Base-by-base conservation (phyloP, 2,888 invertebrate genomes). In the Strigamia transsilvanica region DNA sequence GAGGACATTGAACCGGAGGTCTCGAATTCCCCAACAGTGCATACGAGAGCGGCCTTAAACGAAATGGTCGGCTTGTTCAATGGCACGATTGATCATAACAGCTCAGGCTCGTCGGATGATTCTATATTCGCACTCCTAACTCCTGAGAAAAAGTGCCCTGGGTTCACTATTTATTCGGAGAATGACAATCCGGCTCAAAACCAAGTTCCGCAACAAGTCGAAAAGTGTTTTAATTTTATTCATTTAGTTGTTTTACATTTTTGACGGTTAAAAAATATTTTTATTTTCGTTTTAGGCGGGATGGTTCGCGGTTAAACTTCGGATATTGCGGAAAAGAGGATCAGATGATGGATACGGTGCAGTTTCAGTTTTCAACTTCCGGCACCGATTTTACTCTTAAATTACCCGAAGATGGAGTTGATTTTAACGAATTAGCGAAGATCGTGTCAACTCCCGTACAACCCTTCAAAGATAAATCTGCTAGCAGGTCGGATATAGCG, bases 1-100 rank as follows among this genome's bases (percentile, higher is more conserved):
- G 61, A 27, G 27, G 27, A 27, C 2, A 21, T 18, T 6, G 21
- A 61, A 61, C 61, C 23, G 10, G 23, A 61, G 23, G 21, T 23
- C 10, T 23, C 18, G 23, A 61, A 61, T 78, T 78, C 78, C 0
- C 78, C 78, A 32, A 93, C 93, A 6, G 91, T 93, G 0, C 91
- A 93, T 85, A 93, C 93, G 0, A 92, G 92, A 85, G 92, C 93
- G 86, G 93, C 93, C 0, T 88, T 92, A 86, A 91, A 91, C 87
- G 91, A 91, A 81, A 90, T 93, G 23, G 90, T 92, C 84, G 91
- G 91, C 84, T 87, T 92, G 83, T 92, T 84, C 66, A 83, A 83
- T 32, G 79, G 61, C 13, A 82, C 42, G 34, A 27, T 79, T 21
- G 18, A 41, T 80, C 32, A 38, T 41, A 34, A 23, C 23, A n/a